These are phyloP conservation scores for Esox niger DNA, from an alignment of 2,113 vertebrate species.

Conservation along the genomic window DNA sequence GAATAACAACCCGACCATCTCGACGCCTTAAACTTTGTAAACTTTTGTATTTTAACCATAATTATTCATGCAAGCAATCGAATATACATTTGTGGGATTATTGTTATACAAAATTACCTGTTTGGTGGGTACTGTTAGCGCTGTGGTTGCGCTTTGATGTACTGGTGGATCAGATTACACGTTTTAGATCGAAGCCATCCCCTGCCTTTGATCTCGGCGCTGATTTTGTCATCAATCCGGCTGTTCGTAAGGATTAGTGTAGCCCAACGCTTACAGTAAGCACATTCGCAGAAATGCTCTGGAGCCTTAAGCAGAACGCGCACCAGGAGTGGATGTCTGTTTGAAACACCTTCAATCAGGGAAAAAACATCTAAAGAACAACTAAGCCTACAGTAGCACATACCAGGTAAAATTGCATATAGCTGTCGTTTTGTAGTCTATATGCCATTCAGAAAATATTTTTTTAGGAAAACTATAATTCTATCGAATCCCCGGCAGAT, in stretches of 20 bases:
- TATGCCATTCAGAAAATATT: background rate
- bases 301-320: constrained; percentile 51
- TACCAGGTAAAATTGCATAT: constrained; percentile 1
- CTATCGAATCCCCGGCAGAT: background rate
- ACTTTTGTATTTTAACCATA: constrained; percentile 1
- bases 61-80: background rate
- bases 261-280: constrained; percentile 36
- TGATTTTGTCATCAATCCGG: constrained; percentile 72
- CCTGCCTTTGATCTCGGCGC: constrained; percentile 86
- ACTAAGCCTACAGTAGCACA: background rate
- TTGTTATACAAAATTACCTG: constrained; percentile 6
- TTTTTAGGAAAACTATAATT: background rate
- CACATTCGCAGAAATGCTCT: constrained; percentile 44
- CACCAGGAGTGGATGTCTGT: constrained; percentile 42
- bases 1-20: constrained; percentile 16
- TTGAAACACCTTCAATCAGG: constrained; percentile 16
- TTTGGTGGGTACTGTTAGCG: constrained; percentile 24
- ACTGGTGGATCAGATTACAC: constrained; percentile 83
- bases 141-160: constrained; percentile 79
- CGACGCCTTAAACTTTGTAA: background rate
- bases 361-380: background rate
- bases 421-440: background rate
- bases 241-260: constrained; percentile 72
- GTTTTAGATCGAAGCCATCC: constrained; percentile 75
- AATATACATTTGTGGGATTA: constrained; percentile 5